A percentile compares a stretch with the other conserved stretches of the same genome.
phyloP scores from a whole-genome alignment of 2,888 invertebrate genomes.

The Ennomos quercinarius region DNA sequence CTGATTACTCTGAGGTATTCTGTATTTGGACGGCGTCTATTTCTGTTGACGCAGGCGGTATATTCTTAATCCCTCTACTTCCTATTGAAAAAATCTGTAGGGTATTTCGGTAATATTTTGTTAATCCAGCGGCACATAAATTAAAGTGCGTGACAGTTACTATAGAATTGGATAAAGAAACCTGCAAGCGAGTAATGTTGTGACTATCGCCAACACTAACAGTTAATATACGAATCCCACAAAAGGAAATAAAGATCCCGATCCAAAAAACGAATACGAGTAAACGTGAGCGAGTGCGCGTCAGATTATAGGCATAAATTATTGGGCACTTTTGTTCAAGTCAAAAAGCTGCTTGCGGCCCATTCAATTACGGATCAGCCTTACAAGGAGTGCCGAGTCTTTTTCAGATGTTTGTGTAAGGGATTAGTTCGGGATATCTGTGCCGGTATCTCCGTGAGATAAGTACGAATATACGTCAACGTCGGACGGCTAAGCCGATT shows the following conservation, averaged over 20 bases:
- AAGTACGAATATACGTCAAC: constrained; percentile 86
- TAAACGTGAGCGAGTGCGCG: constrained; percentile 64
- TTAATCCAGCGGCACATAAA: constrained; percentile 63
- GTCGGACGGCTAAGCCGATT: constrained; percentile 85
- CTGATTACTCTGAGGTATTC: constrained; percentile 72
- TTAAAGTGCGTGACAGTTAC: constrained; percentile 61
- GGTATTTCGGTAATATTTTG: constrained; percentile 55
- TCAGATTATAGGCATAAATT: constrained; percentile 85
- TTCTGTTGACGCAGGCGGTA: constrained; percentile 46
- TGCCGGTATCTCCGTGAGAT: constrained; percentile 84
- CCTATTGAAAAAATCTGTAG: constrained; percentile 6
- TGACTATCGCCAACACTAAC: constrained; percentile 73
- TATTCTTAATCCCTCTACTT: constrained; percentile 4
- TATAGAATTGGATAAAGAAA: constrained; percentile 68
- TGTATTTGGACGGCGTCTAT: constrained; percentile 67
- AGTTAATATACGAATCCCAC: constrained; percentile 76
- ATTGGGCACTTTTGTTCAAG: constrained; percentile 83
- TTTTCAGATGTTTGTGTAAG: constrained; percentile 83
- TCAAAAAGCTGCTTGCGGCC: constrained; percentile 72
- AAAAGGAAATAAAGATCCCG: constrained; percentile 66
- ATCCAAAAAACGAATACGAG: constrained; percentile 75
- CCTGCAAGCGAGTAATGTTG: constrained; percentile 70
- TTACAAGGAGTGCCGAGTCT: constrained; percentile 82
- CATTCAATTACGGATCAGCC: constrained; percentile 81
- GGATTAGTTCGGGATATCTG: constrained; percentile 83